Percentiles rank a stretch among this genome's conserved stretches.
Conservation (phyloP, 2,797 vertebrate species). For the Cynopterus sphinx region DNA sequence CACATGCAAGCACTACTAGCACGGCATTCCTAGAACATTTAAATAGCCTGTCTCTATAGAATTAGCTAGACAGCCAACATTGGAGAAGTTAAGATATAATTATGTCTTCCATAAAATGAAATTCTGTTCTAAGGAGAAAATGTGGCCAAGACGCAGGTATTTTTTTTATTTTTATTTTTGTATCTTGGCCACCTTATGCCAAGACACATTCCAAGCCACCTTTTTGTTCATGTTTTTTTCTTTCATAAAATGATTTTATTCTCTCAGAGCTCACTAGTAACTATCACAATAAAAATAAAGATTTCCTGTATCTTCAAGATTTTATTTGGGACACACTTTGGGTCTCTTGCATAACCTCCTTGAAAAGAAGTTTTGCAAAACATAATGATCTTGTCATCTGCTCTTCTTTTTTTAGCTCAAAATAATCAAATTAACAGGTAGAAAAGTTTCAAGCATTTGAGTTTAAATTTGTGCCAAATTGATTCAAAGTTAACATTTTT, state of each 20-base stretch:
- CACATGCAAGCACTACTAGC: slow-evolving; percentile 17
- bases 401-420: slow-evolving; percentile 19
- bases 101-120: slow-evolving; percentile 63
- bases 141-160: slow-evolving; percentile 68
- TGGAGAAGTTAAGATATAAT: slow-evolving; percentile 68
- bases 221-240: slow-evolving; percentile 46
- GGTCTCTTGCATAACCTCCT: slow-evolving; percentile 1
- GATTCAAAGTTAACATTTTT: slow-evolving; percentile 46
- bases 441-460: slow-evolving; percentile 40
- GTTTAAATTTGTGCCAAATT: slow-evolving; percentile 46
- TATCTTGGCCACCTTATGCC: slow-evolving; percentile 58
- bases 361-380: slow-evolving; percentile 52
- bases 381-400: slow-evolving; percentile 22
- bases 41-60: slow-evolving; percentile 67
- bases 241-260: slow-evolving; percentile 56
- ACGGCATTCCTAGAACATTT: slow-evolving; percentile 39
- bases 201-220: slow-evolving; percentile 40
- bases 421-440: slow-evolving; percentile 59
- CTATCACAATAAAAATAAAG: slow-evolving; percentile 4
- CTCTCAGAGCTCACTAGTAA: slow-evolving; percentile 8
- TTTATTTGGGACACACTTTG: slow-evolving; percentile 33
- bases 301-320: not conserved
- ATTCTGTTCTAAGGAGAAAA: slow-evolving; percentile 63
- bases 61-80: slow-evolving; percentile 68
- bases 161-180: slow-evolving; percentile 41